Conservation (phyloP, 2,888 invertebrate species). For the Eupithecia dodoneata region DNA sequence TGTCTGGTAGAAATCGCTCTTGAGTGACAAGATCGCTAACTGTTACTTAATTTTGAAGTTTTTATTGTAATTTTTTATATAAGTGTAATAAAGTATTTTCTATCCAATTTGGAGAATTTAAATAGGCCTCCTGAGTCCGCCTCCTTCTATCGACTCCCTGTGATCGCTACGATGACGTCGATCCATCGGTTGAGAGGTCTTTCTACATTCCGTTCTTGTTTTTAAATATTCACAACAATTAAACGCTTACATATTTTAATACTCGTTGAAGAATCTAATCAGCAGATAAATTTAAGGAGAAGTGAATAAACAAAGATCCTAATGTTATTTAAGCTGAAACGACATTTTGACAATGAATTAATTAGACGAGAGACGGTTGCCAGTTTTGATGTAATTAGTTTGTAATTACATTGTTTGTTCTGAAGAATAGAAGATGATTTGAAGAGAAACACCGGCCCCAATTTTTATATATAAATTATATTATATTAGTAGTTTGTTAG, state of each 20-base stretch:
- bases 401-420: constrained; percentile 20
- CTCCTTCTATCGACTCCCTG: neutral
- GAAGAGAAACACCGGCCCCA: neutral
- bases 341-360: constrained; percentile 53
- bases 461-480: neutral
- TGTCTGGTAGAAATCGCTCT: no score
- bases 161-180: neutral
- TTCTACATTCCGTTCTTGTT: neutral
- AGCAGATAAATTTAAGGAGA: constrained; percentile 36
- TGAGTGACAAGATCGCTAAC: no score
- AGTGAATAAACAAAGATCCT: constrained; percentile 36
- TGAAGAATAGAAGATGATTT: neutral
- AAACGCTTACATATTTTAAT: neutral
- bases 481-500: no score
- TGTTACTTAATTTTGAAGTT: no score
- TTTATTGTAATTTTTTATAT: no score
- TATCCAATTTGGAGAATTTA: no score
- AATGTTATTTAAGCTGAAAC: constrained; percentile 13
- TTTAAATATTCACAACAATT: neutral
- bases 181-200: neutral
- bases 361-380: constrained; percentile 37
- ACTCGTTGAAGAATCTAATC: neutral
- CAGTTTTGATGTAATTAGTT: constrained; percentile 35
- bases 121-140: neutral
- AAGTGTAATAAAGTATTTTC: no score